Conservation (phyloP, 2,113 vertebrate species). For the Mesoclemmys tuberculata region DNA sequence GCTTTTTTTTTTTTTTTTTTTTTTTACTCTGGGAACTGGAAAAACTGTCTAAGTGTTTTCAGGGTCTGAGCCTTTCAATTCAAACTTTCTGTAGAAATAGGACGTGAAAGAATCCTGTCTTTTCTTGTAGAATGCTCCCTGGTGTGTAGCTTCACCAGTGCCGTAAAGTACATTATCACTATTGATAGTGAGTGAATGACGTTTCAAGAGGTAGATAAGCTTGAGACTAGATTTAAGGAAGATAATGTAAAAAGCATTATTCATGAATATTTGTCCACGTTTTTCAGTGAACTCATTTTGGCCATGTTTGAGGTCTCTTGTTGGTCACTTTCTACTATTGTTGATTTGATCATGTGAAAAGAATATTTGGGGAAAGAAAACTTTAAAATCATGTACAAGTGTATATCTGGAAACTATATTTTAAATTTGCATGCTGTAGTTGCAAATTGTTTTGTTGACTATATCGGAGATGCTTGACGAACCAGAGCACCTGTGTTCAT, state of each 20-base stretch:
- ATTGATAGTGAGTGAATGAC: neutral
- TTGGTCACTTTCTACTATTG: neutral
- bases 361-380: neutral
- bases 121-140: neutral
- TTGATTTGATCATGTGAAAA: neutral
- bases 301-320: neutral
- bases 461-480: neutral
- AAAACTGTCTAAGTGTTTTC: neutral
- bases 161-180: neutral
- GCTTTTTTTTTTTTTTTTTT: neutral
- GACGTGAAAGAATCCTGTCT: neutral
- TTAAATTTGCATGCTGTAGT: neutral
- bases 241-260: neutral
- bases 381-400: rapidly evolving
- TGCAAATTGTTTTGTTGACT: rapidly evolving
- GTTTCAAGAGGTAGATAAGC: neutral
- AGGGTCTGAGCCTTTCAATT: neutral
- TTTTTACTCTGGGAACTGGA: neutral
- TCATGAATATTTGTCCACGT: neutral
- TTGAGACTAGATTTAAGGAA: neutral
- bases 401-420: neutral
- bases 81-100: neutral
- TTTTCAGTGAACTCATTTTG: neutral
- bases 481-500: constrained; percentile 24
- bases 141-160: neutral